Base-by-base conservation (phyloP, 2,888 invertebrate species). In the Drosophila sordidula region DNA sequence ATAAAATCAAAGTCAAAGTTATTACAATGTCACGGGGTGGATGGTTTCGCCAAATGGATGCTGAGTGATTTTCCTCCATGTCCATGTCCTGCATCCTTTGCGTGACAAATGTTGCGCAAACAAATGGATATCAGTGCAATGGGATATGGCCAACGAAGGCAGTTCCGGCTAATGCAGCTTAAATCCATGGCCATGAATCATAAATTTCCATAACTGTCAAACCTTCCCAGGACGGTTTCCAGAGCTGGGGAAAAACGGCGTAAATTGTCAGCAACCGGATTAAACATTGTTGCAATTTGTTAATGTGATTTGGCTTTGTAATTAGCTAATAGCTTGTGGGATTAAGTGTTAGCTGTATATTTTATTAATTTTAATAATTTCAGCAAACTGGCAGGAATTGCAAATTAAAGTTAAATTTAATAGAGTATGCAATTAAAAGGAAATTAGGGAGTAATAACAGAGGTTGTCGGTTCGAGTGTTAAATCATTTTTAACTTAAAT, bases 21-120 rank as follows among this genome's bases (percentile, higher is more conserved):
- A 72, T 73, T 61, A 56, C 70, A 58, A 64, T 74, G 66, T 59
- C 63, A 47, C 73, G 66, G 85, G 82, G 86, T 83, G 79, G 84
- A 71, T 67, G 41, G 45, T 42, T 36, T 12, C 25, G 22, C 45
- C 2, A 61, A 38, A 52, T 69, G 54, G 26, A 26, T 54, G 68
- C 63, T 75, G 70, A 81, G 75, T 81, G 75, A 75, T 74, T 58
- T 75, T 52, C 56, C 51, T 52, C 55, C 59, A 63, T 46, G 50
- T 34, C 44, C 66, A 63, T 46, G 41, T 50, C 34, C 67, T 50
- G 61, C 50, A 66, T 73, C 62, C 78, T 68, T 49, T 56, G 76
- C 74, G 80, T 87, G 79, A 81, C 83, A 87, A 87, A 87, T 87
- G 88, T 87, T 86, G 88, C 86, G 86, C 83, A 87, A 87, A 83